Base-by-base conservation (phyloP, 2,113 vertebrate genomes). In the Pelobates fuscus region DNA sequence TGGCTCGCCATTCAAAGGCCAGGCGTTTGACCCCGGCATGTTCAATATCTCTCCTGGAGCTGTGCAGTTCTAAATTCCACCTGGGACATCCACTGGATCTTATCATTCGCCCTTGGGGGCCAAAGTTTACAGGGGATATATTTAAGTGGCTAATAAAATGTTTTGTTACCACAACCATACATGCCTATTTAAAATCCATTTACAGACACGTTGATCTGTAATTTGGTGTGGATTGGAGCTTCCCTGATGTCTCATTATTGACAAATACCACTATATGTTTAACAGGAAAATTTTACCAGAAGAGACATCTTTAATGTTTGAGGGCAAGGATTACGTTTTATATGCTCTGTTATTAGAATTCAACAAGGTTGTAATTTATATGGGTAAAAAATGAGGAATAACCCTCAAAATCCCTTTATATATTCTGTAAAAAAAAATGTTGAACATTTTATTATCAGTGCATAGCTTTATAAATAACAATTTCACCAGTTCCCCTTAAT, bases 41-140 rank as follows among this genome's bases (percentile, higher is more conserved):
- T 99, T 99, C 71, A 95, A 97, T 91, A 95, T 99, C 89, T 95
- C 95, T 8, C 92, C 95, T 0, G 93, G 95, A 0, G 94, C 96
- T 0, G 95, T 99, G 74, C 96, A 98, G 91, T 98, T 99, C 85
- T 98, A 91, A 94, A 27, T 24, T 5, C n/a, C 1, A 21, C 54
- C 37, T 41, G 32, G 43, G 41, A 12, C 10, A 23, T 1, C 3
- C 7, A 26, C 60, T 61, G 58, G 58, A 61, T 17, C 7, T 57
- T 1, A 7, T 18, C 24, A 15, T 44, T 74, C 18, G 49, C 25
- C 49, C 24, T 63, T 46, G 18, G 14, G 14, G 12, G 58, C 41
- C 10, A 46, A 43, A 21, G 71, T 77, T 77, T 68, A 68, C 64
- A n/a, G 12, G 4, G 26, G 12, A 23, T 11, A 30, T 63, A 26